Base-by-base conservation (phyloP, 1,140 invertebrate genomes). In the Mercenaria mercenaria region DNA sequence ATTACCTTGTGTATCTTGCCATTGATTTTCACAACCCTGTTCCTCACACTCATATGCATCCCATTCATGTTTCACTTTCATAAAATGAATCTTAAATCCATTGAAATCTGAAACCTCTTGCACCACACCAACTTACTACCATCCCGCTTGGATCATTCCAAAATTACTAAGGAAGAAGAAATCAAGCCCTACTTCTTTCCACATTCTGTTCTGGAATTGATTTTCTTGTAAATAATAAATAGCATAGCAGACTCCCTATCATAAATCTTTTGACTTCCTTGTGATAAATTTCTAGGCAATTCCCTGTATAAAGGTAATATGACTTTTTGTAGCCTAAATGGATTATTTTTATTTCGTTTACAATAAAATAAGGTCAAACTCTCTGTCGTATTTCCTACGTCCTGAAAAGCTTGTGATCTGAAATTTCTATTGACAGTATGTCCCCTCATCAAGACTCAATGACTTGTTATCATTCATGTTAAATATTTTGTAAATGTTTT, bases 1-100 rank as follows among this genome's bases (percentile, higher is more conserved):
- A 59, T 32, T 87, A 87, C 85, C 85, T 76, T 87, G 23, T 43
- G n/a, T 41, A 87, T 64, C 26, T 87, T 87, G n/a, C 74, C 74
- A 79, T 87, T 79, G 18, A 87, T 79, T 56, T 43, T 39, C 23
- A 87, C n/a, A 26, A 87, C 74, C 26, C 85, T 77, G 13, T 76
- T 67, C 32, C 29, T 26, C 29, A 87, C 34, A 61, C 52, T 64
- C 4, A 29, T n/a, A n/a, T 85, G n/a, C 64, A 87, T 61, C 15
- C 85, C 85, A 87, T 87, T 87, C 85, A 87, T 87, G 43, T 37
- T n/a, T 41, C 34, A 37, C 32, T 72, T 72, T 72, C 23, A 37
- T 15, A 72, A 4, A 72, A 6, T 72, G 8, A 29, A 39, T 20
- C 8, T 23, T 23, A 39, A 72, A 72, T 72, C 34, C 67, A 72